phyloP scores from a whole-genome alignment of 2,797 vertebrate genomes.

The Gambusia yucatana region DNA sequence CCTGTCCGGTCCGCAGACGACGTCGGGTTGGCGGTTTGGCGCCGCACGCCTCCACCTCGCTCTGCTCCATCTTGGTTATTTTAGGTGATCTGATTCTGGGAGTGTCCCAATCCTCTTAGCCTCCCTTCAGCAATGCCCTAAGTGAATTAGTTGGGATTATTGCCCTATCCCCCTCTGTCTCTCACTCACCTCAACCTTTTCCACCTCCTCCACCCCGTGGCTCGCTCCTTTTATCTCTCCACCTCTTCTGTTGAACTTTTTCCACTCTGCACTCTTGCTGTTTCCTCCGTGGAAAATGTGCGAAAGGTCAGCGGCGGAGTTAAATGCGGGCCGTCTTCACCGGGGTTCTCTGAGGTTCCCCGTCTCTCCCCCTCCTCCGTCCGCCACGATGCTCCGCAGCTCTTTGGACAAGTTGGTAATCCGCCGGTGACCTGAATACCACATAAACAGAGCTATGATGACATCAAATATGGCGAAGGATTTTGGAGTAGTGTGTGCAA shows the following conservation, averaged over 20 bases:
- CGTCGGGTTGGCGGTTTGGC: conserved; percentile 34
- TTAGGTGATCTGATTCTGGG: conserved; percentile 86
- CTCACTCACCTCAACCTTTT: conserved; percentile 42
- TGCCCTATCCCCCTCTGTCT: conserved; percentile 61
- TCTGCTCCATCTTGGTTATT: conserved; percentile 79
- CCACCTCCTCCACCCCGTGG: conserved; percentile 10
- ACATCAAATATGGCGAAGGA: conserved; percentile 32
- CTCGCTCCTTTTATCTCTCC: conserved; percentile 21
- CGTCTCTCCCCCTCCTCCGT: not conserved
- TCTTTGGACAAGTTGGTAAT: conserved; percentile 61
- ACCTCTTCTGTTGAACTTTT: conserved; percentile 11
- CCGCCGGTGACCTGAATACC: conserved; percentile 66
- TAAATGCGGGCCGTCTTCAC: not conserved
- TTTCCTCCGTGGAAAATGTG: not conserved
- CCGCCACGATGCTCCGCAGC: conserved; percentile 22
- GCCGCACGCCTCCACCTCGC: conserved; percentile 45
- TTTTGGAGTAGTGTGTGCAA: conserved; percentile 6
- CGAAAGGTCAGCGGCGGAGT: not conserved
- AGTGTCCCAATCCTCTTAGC: conserved; percentile 91
- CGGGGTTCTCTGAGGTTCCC: not conserved
- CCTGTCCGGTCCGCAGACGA: conserved; percentile 21
- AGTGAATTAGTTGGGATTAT: conserved; percentile 88
- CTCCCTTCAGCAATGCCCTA: conserved; percentile 84
- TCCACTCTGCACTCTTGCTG: not conserved
- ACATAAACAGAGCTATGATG: conserved; percentile 23